A percentile compares a stretch with the other conserved stretches of the same genome.
Conservation (phyloP, 92 coral and sea anemone genomes). For the Epizoanthus scotinus region DNA sequence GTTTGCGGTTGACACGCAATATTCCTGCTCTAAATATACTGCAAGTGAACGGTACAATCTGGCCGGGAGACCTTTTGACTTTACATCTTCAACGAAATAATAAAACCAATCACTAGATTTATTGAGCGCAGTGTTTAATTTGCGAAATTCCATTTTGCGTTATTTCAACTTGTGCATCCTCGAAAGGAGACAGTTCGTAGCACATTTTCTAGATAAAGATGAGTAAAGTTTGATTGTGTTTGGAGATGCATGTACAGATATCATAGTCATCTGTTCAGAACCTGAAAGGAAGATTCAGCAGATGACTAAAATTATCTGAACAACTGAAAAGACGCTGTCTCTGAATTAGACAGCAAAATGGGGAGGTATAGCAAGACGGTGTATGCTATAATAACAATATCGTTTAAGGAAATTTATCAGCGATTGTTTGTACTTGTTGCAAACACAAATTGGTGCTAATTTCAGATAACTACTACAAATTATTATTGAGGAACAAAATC, state of each 20-base stretch:
- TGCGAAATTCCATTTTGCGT: conserved; percentile 2
- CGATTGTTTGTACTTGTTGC: conserved; percentile 2
- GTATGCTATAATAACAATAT: too few relatives aligned
- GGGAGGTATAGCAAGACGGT: too few relatives aligned
- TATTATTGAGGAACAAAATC: conserved; percentile 14
- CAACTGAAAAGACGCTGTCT: not conserved
- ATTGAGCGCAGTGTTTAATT: conserved; percentile 9
- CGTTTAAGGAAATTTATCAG: conserved; percentile 21
- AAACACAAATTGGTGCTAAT: conserved; percentile 1
- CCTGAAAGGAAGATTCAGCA: not conserved
- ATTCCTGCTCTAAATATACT: conserved; percentile 5
- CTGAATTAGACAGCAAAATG: not conserved
- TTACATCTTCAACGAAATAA: not conserved
- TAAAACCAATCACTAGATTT: conserved; percentile 30
- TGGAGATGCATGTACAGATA: not conserved
- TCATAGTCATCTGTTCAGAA: too few relatives aligned
- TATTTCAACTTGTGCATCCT: not conserved
- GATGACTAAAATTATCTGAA: not conserved
- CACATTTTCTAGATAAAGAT: conserved; percentile 3
- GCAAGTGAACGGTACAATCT: not conserved
- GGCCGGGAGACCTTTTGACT: conserved; percentile 1
- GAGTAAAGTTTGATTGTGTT: not conserved
- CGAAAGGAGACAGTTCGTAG: not conserved
- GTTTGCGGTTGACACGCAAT: not conserved
- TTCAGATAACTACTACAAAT: conserved; percentile 17